Base-by-base conservation (phyloP, 2,888 invertebrate species). In the Diaprepes abbreviatus region DNA sequence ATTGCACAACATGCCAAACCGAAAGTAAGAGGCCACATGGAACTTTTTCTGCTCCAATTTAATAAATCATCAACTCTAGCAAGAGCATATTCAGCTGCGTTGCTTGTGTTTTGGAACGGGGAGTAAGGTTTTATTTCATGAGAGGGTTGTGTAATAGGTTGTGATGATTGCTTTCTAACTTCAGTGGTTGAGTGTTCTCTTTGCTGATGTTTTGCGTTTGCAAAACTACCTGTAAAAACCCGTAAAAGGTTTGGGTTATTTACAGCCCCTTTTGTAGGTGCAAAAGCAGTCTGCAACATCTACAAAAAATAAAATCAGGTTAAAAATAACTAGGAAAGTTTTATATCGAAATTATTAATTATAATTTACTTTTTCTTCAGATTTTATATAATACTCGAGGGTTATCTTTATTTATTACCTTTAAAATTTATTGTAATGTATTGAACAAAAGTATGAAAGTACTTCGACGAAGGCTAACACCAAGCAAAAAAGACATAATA, bases 1-100 rank as follows among this genome's bases (percentile, higher is more conserved):
- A 99, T 97, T 74, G 98, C 98, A 86, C 98, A 99, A 81, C 98
- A 99, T 1, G 98, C 98, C 78, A 98, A 85, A 70, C 99, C 99
- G 85, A 99, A 99, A 6, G 99, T 99, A 85, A 99, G 87, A 0
- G 99, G 99, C 99, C 99, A 99, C 31, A 99, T 84, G 0, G 99
- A 99, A 79, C 92, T 92, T 85, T 96, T 96, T 69, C 96, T 89
- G 50, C 95, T 96, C 96, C 96, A 98, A 85, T 98, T 98, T 0
- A 98, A 82, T 24, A 98, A 85, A 85, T 98, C 98, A 81, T 98
- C 98, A 6, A 96, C 84, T 75, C 97, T 88, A 1, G 98, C 96
- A 19, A 97, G 84, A 1, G 94, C 93, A 88, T 91, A 96, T 83
- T 98, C 98, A 0, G 88, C 93, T 85, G 88, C 86, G 83, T 90